Conservation (phyloP, 1,140 invertebrate species). For the Trichogramma pretiosum region DNA sequence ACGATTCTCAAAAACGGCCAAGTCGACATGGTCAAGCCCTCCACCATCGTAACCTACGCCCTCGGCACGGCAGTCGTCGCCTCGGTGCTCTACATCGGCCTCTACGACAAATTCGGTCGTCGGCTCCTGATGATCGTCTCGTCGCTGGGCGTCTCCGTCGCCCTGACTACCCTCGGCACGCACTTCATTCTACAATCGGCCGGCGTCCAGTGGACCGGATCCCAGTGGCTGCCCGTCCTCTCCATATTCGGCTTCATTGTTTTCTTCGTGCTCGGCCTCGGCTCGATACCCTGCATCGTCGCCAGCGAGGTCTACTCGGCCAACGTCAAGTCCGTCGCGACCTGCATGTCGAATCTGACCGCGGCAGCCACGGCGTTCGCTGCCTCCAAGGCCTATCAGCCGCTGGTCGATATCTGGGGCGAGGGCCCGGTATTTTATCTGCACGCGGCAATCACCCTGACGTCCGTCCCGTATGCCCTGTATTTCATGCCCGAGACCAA, state of each 20-base stretch:
- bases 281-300: conserved; percentile 60
- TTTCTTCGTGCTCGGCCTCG: conserved; percentile 47
- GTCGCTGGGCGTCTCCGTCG: conserved; percentile 44
- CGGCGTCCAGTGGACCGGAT: conserved; percentile 31
- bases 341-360: conserved; percentile 58
- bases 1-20: conserved; percentile 53
- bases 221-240: conserved; percentile 23
- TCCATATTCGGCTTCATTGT: conserved; percentile 18
- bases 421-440: conserved; percentile 22
- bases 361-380: conserved; percentile 63
- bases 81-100: conserved; percentile 50
- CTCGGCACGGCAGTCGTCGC: conserved; percentile 40
- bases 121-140: conserved; percentile 57
- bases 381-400: conserved; percentile 62
- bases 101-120: conserved; percentile 56
- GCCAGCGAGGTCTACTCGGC: conserved; percentile 65
- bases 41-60: conserved; percentile 54
- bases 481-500: conserved; percentile 69
- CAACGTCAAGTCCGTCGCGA: conserved; percentile 57
- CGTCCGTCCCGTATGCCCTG: conserved; percentile 55
- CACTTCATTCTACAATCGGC: conserved; percentile 54
- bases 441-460: conserved; percentile 37
- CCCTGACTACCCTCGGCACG: conserved; percentile 48
- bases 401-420: conserved; percentile 50
- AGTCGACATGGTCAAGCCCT: conserved; percentile 43